phyloP scores from a whole-genome alignment of 2,888 invertebrate genomes.

The Chrysolina oricalcia region DNA sequence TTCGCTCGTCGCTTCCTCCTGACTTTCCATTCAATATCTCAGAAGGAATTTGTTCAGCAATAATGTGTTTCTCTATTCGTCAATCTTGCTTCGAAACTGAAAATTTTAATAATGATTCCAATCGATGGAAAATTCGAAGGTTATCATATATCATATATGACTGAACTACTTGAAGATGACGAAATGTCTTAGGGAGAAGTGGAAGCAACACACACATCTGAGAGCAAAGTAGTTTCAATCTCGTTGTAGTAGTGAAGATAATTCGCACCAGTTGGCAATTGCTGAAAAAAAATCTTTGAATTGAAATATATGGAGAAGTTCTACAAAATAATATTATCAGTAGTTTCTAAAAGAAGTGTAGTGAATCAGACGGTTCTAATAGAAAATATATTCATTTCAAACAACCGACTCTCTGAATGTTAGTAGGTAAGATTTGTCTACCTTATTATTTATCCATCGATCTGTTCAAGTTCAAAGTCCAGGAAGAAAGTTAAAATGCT shows the following conservation, averaged over 20 bases:
- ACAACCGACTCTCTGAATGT: neutral
- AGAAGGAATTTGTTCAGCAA: too few species aligned
- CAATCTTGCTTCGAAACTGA: too few species aligned
- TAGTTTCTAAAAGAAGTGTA: too few species aligned
- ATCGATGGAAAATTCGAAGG: neutral
- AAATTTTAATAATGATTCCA: too few species aligned
- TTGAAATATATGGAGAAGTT: too few species aligned
- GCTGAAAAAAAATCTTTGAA: too few species aligned
- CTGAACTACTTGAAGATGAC: neutral
- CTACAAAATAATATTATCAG: too few species aligned
- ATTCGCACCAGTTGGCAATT: too few species aligned
- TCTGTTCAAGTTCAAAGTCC: slow-evolving; percentile 34
- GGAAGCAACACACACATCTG: neutral
- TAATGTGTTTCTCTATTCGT: neutral
- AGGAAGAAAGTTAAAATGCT: slow-evolving; percentile 28
- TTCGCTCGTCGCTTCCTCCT: too few species aligned
- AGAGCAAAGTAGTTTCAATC: neutral
- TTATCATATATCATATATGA: neutral
- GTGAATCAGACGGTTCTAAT: too few species aligned
- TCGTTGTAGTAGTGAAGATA: too few species aligned
- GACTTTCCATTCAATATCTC: too few species aligned
- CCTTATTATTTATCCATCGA: neutral
- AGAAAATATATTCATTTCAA: neutral
- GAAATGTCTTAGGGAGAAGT: neutral
- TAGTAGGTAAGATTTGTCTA: neutral